Base-by-base conservation (phyloP, 2,113 vertebrate genomes). In the Lophotis ruficrista region DNA sequence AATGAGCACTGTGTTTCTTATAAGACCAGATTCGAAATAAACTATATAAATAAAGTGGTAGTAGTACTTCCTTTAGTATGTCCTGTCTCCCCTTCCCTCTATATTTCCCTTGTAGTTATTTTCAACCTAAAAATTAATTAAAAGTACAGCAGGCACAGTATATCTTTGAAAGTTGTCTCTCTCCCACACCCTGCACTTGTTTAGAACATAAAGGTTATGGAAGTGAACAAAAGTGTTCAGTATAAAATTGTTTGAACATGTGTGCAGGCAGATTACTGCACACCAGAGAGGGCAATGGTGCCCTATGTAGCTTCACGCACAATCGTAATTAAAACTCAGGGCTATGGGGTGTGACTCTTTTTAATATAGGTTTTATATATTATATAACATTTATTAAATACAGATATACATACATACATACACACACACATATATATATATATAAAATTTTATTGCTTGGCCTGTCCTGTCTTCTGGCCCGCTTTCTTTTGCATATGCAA, bases 71-170 rank as follows among this genome's bases (percentile, higher is more conserved):
- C 47, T 90, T 83, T 54, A 92, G 84, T 94, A 73, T 19, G 85
- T 94, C 87, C 65, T 5, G 2, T 75, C 61, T 92, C 48, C 35
- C 35, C n/a, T 91, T 22, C 80, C 9, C 57, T 84, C 79, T 97
- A 51, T 94, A 87, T 80, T 94, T 96, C 69, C 70, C 69, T 95
- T 84, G 43, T 72, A 93, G 76, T 76, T 89, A 85, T 92, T 87
- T 90, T 83, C 90, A 95, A 38, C 96, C 91, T 89, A 92, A 68
- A 96, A 78, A 94, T 86, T 96, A 97, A 98, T 96, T 96, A 96
- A 77, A 97, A 96, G 53, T 92, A 60, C 47, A 90, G 38, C 79
- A 91, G 28, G 38, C 37, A 51, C n/a, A 57, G 10, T 80, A 87
- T 73, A 68, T 93, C 56, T 91, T 35, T 90, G 75, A 77, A 88